These are phyloP conservation scores for Henicopernis longicauda DNA, from an alignment of 2,113 vertebrate species.

Conservation along the genomic window DNA sequence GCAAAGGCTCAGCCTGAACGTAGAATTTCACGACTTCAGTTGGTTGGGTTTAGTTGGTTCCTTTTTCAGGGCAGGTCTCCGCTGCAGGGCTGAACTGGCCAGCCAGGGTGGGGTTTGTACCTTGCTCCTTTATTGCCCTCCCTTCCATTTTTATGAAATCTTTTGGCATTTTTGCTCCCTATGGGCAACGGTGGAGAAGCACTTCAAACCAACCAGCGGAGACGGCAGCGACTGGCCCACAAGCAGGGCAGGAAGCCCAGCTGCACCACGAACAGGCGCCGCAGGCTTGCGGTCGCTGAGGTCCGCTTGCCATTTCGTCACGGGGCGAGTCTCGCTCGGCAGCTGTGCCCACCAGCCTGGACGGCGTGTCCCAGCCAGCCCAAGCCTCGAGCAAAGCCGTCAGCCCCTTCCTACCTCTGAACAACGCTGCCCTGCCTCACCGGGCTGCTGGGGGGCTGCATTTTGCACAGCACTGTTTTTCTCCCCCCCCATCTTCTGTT, in stretches of 20 bases:
- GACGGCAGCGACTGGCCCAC: accelerated
- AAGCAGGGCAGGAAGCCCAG: background rate
- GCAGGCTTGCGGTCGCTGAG: accelerated
- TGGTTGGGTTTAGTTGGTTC: background rate
- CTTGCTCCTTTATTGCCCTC: background rate
- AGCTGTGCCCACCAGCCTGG: background rate
- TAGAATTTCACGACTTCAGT: accelerated
- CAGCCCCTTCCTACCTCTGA: background rate
- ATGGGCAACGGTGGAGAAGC: background rate
- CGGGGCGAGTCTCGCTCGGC: accelerated
- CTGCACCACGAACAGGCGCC: background rate
- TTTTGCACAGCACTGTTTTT: background rate
- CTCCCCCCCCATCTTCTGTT: background rate
- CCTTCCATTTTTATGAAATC: background rate
- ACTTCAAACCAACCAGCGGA: background rate
- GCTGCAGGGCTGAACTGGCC: accelerated
- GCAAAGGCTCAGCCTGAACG: background rate
- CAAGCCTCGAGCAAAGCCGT: background rate
- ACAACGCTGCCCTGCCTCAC: background rate
- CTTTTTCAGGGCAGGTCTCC: background rate
- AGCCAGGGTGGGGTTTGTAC: background rate
- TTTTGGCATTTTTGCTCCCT: background rate
- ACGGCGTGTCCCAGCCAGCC: background rate
- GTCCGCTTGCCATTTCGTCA: accelerated
- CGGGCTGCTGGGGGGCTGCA: accelerated